phyloP scores from a whole-genome alignment of 2,113 vertebrate species.

The Burhinus bistriatus region DNA sequence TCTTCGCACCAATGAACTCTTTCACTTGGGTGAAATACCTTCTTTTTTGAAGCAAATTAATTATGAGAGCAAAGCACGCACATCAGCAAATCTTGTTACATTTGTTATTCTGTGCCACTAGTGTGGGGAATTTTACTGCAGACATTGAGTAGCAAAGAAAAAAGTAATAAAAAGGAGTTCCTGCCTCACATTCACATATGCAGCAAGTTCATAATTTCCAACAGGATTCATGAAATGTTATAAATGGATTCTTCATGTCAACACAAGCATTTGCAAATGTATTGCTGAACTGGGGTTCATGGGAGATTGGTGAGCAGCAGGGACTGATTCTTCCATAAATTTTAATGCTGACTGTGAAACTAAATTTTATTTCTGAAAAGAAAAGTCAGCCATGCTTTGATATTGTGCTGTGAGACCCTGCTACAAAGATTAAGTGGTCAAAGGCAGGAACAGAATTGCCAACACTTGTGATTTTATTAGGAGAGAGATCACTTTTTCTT shows the following conservation, averaged over 20 bases:
- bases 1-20: neutral
- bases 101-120: neutral
- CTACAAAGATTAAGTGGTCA: conserved; percentile 6
- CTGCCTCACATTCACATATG: neutral
- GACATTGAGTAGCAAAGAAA: neutral
- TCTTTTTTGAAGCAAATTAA: neutral
- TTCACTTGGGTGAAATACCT: neutral
- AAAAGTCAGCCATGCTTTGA: neutral
- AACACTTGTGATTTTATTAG: conserved; percentile 54
- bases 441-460: conserved; percentile 31
- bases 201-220: neutral
- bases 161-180: neutral
- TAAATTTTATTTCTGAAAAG: neutral
- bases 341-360: neutral
- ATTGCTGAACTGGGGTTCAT: neutral
- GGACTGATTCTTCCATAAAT: neutral
- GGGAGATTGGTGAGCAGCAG: neutral
- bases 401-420: neutral
- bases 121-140: neutral
- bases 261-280: neutral
- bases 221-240: neutral
- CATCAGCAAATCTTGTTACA: neutral
- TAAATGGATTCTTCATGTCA: neutral
- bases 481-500: conserved; percentile 5
- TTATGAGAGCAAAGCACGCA: neutral